Percentiles rank a stretch among this genome's conserved stretches.
Evolutionary conservation across 2,797 vertebrate genomes (phyloP).

Genomic region (Argyrosomus regius): DNA sequence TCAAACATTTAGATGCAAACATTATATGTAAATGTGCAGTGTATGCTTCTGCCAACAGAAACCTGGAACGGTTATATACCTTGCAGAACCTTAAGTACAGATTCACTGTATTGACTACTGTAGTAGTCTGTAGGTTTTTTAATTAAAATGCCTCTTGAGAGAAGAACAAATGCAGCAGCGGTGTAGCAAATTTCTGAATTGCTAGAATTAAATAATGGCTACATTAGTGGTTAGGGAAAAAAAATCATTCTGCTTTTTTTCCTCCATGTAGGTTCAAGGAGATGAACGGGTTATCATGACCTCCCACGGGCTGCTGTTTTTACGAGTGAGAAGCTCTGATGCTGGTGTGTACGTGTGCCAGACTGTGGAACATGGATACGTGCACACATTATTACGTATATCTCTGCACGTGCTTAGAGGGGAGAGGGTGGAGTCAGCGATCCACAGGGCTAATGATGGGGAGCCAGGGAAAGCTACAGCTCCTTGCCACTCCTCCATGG

Average conservation of each 20-base stretch:
- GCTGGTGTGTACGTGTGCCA: constrained; percentile 94
- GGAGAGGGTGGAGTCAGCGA: constrained; percentile 87
- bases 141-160: constrained; percentile 14
- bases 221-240: background rate
- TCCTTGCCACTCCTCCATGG: constrained; percentile 35
- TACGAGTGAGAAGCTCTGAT: constrained; percentile 87
- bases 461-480: constrained; percentile 61
- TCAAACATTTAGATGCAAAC: background rate
- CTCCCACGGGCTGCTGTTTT: constrained; percentile 93
- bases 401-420: constrained; percentile 91
- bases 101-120: background rate
- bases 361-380: constrained; percentile 94
- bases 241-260: background rate
- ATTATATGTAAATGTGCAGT: background rate
- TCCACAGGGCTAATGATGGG: constrained; percentile 74
- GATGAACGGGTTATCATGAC: constrained; percentile 92
- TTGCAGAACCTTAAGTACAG: background rate
- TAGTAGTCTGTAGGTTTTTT: constrained; percentile 17
- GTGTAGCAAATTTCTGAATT: constrained; percentile 7
- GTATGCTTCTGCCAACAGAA: background rate
- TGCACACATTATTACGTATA: constrained; percentile 91
- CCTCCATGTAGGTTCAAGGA: constrained; percentile 86
- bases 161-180: constrained; percentile 6
- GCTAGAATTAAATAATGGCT: background rate
- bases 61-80: background rate